phyloP scores from a whole-genome alignment of 2,797 vertebrate genomes.

The Xenentodon cancila region DNA sequence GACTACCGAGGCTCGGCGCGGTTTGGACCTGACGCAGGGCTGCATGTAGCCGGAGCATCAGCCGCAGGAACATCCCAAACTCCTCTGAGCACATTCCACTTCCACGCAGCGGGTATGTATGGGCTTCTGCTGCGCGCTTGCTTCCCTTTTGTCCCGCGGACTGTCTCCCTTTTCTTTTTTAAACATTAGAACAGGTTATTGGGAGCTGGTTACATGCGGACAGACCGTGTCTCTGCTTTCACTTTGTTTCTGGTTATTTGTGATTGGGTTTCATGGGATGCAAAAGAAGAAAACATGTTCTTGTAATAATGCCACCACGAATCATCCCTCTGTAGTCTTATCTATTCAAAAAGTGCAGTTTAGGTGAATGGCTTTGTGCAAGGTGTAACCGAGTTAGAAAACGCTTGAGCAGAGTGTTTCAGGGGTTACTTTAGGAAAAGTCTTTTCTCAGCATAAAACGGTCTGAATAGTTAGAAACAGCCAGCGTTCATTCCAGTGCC shows the following conservation, averaged over 20 bases:
- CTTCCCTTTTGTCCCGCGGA: slow-evolving; percentile 16
- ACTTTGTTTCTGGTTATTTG: too few relatives aligned
- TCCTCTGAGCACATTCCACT: slow-evolving; percentile 49
- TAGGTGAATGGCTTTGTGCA: neutral
- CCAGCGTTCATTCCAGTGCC: too few relatives aligned
- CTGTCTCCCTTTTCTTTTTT: neutral
- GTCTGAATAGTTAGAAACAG: too few relatives aligned
- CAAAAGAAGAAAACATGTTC: too few relatives aligned
- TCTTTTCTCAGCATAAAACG: too few relatives aligned
- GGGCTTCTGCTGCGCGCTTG: slow-evolving; percentile 15
- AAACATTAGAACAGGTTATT: neutral
- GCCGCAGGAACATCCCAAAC: slow-evolving; percentile 59
- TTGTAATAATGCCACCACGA: too few relatives aligned
- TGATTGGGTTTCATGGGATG: too few relatives aligned
- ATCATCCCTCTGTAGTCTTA: too few relatives aligned
- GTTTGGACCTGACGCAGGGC: slow-evolving; percentile 61
- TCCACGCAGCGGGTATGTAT: slow-evolving; percentile 54
- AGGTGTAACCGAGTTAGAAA: neutral
- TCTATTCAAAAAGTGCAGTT: too few relatives aligned
- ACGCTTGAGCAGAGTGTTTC: too few relatives aligned
- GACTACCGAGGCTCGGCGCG: slow-evolving; percentile 54
- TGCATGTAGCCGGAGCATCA: slow-evolving; percentile 70
- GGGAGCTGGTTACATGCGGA: neutral
- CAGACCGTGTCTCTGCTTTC: neutral
- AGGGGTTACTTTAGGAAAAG: too few relatives aligned